Conservation (phyloP, 2,113 vertebrate species). For the Hemicordylus capensis region DNA sequence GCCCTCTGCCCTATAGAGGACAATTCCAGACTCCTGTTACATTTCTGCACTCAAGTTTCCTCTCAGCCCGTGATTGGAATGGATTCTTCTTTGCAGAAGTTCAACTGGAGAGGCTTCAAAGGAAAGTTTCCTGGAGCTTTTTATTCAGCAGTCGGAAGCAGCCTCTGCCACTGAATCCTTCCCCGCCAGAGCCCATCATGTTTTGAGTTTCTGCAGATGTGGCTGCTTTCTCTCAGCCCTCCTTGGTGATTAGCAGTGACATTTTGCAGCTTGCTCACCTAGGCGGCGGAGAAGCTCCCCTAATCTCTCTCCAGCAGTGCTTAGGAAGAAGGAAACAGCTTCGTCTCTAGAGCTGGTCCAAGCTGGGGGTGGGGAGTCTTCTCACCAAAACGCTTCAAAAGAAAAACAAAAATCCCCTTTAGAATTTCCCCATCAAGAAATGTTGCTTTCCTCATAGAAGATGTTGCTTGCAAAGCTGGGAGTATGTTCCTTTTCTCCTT, state of each 20-base stretch:
- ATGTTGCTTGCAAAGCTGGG: background rate
- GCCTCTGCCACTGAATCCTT: background rate
- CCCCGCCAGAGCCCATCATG: background rate
- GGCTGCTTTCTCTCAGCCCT: background rate
- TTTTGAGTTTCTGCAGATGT: background rate
- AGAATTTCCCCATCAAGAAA: background rate
- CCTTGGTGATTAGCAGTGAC: background rate
- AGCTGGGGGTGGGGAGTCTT: background rate
- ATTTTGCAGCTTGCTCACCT: conserved; percentile 1
- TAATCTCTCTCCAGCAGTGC: background rate
- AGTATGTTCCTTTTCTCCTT: background rate
- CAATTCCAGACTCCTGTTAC: background rate
- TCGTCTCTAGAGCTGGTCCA: background rate
- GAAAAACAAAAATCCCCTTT: background rate
- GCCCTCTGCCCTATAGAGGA: rapidly evolving
- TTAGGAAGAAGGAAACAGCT: background rate
- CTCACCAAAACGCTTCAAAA: background rate
- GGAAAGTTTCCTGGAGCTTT: background rate
- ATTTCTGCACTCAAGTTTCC: background rate
- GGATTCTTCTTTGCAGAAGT: background rate
- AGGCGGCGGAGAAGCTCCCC: background rate
- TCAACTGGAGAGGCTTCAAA: background rate
- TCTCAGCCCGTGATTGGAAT: background rate
- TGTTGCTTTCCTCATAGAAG: conserved; percentile 1
- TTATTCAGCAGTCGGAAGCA: background rate